phyloP scores from a whole-genome alignment of 2,888 invertebrate species.

The Catonia carolina region DNA sequence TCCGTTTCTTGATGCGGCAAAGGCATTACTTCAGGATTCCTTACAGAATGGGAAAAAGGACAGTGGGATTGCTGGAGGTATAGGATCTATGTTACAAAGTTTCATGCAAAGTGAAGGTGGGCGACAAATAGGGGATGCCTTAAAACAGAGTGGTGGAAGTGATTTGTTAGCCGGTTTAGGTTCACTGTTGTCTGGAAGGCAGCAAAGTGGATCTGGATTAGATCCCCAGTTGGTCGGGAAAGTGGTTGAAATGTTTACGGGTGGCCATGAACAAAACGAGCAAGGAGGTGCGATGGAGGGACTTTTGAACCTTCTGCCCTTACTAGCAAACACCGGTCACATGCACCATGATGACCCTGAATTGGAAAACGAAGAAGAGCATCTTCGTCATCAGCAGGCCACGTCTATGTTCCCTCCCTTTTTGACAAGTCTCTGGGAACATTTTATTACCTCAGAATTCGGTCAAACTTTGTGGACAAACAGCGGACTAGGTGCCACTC shows the following conservation, averaged over 20 bases:
- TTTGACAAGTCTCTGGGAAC: slow-evolving; percentile 64
- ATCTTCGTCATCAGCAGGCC: slow-evolving; percentile 53
- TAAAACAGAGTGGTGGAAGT: slow-evolving; percentile 35
- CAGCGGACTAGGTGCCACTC: slow-evolving; percentile 61
- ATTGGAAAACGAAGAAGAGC: slow-evolving; percentile 53
- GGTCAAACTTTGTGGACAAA: slow-evolving; percentile 66
- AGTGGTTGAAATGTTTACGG: slow-evolving; percentile 50
- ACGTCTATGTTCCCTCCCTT: slow-evolving; percentile 58
- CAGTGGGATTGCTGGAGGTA: slow-evolving; percentile 43
- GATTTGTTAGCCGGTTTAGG: slow-evolving; percentile 41
- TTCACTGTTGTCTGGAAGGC: slow-evolving; percentile 32
- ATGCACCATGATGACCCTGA: slow-evolving; percentile 41
- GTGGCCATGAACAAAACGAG: slow-evolving; percentile 22
- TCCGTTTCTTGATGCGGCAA: slow-evolving; percentile 62
- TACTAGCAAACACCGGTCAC: slow-evolving; percentile 54
- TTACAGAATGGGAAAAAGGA: slow-evolving; percentile 36
- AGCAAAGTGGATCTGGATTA: slow-evolving; percentile 43
- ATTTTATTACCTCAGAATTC: slow-evolving; percentile 68
- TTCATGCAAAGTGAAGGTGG: slow-evolving; percentile 62
- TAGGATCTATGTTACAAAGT: slow-evolving; percentile 59
- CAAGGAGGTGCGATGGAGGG: slow-evolving; percentile 39
- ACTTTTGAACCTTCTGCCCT: slow-evolving; percentile 54
- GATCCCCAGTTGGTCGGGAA: slow-evolving; percentile 54
- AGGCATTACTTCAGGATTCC: slow-evolving; percentile 59
- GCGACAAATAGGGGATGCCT: slow-evolving; percentile 45